A percentile compares a stretch with the other conserved stretches of the same genome.
phyloP scores from a whole-genome alignment of 2,113 vertebrate species.

The Arothron firmamentum region DNA sequence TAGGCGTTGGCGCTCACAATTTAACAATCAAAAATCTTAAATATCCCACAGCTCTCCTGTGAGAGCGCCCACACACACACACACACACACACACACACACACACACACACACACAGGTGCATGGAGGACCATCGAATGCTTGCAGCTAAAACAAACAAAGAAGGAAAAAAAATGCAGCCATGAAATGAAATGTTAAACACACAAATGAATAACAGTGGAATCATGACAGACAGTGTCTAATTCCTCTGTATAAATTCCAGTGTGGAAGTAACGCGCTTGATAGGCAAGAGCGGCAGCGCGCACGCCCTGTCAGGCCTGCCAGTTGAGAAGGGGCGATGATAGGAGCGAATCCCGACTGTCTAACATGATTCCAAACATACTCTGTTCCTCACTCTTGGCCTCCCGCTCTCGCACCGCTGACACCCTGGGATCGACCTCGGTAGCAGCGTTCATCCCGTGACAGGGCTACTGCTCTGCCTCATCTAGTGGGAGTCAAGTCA shows the following conservation, averaged over 20 bases:
- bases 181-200: conserved; percentile 32
- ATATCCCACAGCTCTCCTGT: too few species aligned
- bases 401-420: conserved; percentile 1
- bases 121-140: conserved; percentile 43
- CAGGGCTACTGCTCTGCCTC: conserved; percentile 52
- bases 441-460: conserved; percentile 33
- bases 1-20: conserved; percentile 58
- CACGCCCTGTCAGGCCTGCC: conserved; percentile 59
- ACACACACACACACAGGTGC: conserved; percentile 28
- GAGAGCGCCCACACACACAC: too few species aligned
- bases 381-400: conserved; percentile 39
- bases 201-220: conserved; percentile 29
- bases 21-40: conserved; percentile 48
- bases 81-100: too few species aligned
- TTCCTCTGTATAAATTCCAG: conserved; percentile 51
- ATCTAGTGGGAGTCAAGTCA: conserved; percentile 55
- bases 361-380: conserved; percentile 43
- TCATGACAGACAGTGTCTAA: conserved; percentile 56
- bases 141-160: not conserved
- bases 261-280: conserved; percentile 53
- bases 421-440: too few species aligned
- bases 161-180: conserved; percentile 28
- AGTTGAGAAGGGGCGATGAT: conserved; percentile 50
- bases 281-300: conserved; percentile 49
- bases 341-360: conserved; percentile 53